Base-by-base conservation (phyloP, 2,888 invertebrate genomes). In the Phortica magna region DNA sequence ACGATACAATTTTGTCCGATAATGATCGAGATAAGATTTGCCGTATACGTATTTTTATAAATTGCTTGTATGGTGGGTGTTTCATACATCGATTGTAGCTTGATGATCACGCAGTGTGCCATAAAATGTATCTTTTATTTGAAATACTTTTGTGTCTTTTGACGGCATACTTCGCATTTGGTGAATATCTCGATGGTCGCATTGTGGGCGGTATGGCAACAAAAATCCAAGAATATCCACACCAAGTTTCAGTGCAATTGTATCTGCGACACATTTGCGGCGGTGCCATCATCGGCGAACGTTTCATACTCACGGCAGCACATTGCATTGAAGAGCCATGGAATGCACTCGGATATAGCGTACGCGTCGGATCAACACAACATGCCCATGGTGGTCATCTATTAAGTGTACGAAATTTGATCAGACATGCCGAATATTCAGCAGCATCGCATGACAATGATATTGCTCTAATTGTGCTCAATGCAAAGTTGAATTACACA, bases 381-480 rank as follows among this genome's bases (percentile, higher is more conserved):
- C 89, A 90, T 74, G 79, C 79, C 7, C 61, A 39, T 9, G 90
- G 89, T 48, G 90, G 90, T 2, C 81, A 83, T 22, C 14, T 89
- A 80, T 80, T 88, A 17, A 83, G 83, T 17, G 78, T 89, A 3
- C 81, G 80, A 59, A 83, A 78, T 65, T 85, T 90, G 74, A 81
- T 88, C 64, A 81, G 80, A 5, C 90, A 90, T 73, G 83, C 80
- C 19, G 81, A 74, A 72, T 90, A 89, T 81, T 83, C 83, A 59
- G 75, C 74, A 14, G 78, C 80, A 70, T 82, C 84, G 42, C 84
- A 86, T 59, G 88, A 90, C 78, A 83, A 84, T 75, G 90, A 90
- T 79, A 78, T 90, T 74, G 90, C 90, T 5, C 77, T 90, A 67
- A n/a, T 90, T 77, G 75, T 85, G 76, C 86, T 90, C 67, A 78